Base-by-base conservation (phyloP, 2,797 vertebrate species). In the Margarornis squamiger region DNA sequence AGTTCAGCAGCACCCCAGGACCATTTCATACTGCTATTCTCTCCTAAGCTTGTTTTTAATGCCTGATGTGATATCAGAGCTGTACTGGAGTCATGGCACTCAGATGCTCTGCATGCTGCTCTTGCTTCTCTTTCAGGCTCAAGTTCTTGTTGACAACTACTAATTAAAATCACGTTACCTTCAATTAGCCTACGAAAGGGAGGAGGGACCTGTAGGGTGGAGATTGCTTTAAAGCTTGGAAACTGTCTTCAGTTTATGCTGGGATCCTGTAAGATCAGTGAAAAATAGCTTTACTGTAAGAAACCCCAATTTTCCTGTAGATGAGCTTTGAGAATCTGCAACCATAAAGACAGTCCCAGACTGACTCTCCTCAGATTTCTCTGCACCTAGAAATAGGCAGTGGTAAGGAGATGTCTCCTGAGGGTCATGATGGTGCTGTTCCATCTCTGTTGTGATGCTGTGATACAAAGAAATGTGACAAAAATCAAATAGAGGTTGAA, bases 401-500 rank as follows among this genome's bases (percentile, higher is more conserved):
- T 65, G 67, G 20, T 43, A 87, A 86, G 72, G 34, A 78, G 45
- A 13, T 72, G 3, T 57, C 58, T 91, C 65, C 70, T 43, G 39
- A 39, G 17, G 10, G 63, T 89, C 10, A 3, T 38, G 19, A 5
- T 6, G 32, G 2, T 80, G 48, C 68, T 63, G 39, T 71, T 77
- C 49, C 38, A 10, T 57, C 67, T 77, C 36, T 57, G 49, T 85
- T 80, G 34, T 59, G 80, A 95, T 88, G 85, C 30, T 90, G 46
- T 66, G 49, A 84, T 95, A 59, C 26, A 82, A 84, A 61, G 59
- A 45, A 88, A 14, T 1, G 6, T 27, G 72, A 63, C 90, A 92
- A 93, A 77, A 93, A 58, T 59, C 49, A 90, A 95, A 83, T 13
- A 19, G 70, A 77, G 27, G 23, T 66, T 94, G 88, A 85, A 96